Conservation (phyloP, 2,888 invertebrate genomes). For the Ferdinandea cuprea region DNA sequence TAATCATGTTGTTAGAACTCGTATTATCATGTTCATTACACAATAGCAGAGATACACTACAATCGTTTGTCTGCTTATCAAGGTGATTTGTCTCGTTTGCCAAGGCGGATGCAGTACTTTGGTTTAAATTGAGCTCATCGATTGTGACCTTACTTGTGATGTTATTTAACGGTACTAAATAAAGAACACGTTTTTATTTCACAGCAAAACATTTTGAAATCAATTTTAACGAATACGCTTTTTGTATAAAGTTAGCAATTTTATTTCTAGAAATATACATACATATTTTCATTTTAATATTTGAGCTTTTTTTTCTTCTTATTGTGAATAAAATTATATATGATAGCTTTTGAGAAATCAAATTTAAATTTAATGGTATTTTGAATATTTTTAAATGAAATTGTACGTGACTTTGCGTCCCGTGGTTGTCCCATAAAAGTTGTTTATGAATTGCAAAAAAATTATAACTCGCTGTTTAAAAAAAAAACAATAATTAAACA, state of each 20-base stretch:
- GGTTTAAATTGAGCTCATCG: slow-evolving; percentile 44
- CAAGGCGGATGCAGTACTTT: slow-evolving; percentile 68
- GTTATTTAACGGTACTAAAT: slow-evolving; percentile 47
- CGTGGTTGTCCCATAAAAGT: background rate
- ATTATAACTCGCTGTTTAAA: background rate
- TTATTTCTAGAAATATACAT: background rate
- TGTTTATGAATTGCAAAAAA: background rate
- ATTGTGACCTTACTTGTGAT: slow-evolving; percentile 60
- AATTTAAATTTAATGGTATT: no score
- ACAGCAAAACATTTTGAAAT: slow-evolving; percentile 11
- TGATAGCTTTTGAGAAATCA: slow-evolving; percentile 1
- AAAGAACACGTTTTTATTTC: slow-evolving; percentile 20
- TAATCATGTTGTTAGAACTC: slow-evolving; percentile 28
- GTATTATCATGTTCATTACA: slow-evolving; percentile 30
- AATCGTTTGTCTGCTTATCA: slow-evolving; percentile 70
- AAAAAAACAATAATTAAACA: background rate
- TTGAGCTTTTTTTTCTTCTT: background rate
- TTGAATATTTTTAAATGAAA: background rate
- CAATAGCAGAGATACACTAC: slow-evolving; percentile 30
- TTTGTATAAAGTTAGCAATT: no score
- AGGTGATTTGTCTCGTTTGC: slow-evolving; percentile 67
- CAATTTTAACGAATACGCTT: background rate
- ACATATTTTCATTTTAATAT: background rate
- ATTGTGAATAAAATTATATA: background rate
- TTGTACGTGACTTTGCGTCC: no score